Evolutionary conservation across 2,797 vertebrate species (phyloP), one percentile per base, ranked within the genome.

Genomic region (Onychomys arenicola): DNA sequence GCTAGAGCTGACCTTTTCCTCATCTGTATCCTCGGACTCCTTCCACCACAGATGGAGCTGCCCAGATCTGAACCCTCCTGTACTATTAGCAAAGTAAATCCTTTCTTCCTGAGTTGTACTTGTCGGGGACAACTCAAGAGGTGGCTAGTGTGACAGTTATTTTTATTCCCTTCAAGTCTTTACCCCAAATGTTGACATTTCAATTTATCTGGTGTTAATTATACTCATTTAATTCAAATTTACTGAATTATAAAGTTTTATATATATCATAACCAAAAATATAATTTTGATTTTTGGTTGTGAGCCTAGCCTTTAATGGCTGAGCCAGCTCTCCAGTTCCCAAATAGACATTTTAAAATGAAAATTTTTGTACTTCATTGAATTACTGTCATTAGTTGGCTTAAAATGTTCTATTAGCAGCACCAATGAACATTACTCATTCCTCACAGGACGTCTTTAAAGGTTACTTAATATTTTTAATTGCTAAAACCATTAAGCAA

Each of bases 121-220:
- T 49, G 10, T 32, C 10, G 34, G 40, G 37, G 16, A 65, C 49
- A 80, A 80, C 77, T 34, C 16, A 46, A 16, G 27, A 80, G 37
- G 14, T 83, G 19, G 37, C 25, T 16, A 61, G 57, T 37, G 19
- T n/a, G 11, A 83, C 57, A 43, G 37, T 87, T 57, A 84, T 83
- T 49, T 81, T 95, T 87, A 37, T 59, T 65, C 11, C 52, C 77
- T 93, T 55, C 91, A 40, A 61, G 81, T 17, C 21, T 32, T 95
- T n/a, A 89, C 34, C 65, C 90, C 46, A 82, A 34, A 94, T 88
- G 17, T 77, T 90, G 67, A 83, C 55, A 85, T 90, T 96, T 85
- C 89, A 87, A 88, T 92, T 75, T 89, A 89, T 27, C n/a, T 81
- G 82, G 29, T 52, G 34, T 94, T 89, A 94, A 88, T 55, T 93